Base-by-base conservation (phyloP, 2,113 vertebrate genomes). In the Oreocharis arfaki region DNA sequence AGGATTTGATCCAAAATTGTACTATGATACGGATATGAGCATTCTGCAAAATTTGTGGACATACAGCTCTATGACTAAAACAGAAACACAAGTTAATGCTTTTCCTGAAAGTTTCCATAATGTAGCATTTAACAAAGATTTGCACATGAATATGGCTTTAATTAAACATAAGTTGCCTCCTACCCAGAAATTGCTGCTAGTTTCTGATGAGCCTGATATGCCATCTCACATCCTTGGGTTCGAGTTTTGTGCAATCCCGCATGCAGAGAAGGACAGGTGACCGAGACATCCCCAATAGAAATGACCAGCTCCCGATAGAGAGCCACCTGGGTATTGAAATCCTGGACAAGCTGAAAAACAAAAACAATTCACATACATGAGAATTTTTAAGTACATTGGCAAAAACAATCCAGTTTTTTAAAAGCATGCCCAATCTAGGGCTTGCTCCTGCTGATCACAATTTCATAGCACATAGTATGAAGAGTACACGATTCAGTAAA, bases 301-400 rank as follows among this genome's bases (percentile, higher is more conserved):
- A 99, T 99, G 53, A 99, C 99, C 97, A 99, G 96, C 82, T 99
- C 99, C 83, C 99, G 99, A 90, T 99, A 99, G 33, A 99, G 98
- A 96, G 99, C 99, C 98, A 99, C 99, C 93, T 99, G 99, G 17
- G 99, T 99, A 95, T 99, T 99, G 98, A 99, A 99, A 90, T 99
- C 99, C 97, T 99, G 99, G 94, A 99, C 99, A 95, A 99, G 99
- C 99, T 99, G 98, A 81, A 97, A 98, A 91, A 97, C 84, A 97
- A 96, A 92, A n/a, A 87, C 47, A 21, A 84, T 52, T 96, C 87
- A 93, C 70, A 93, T 76, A 91, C 16, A 83, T 33, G 20, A 97
- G 78, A 91, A 30, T 12, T 70, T 49, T 94, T 35, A 65, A 57
- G 26, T n/a, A 65, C 23, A 37, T 1, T 18, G 26, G 37, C 18